These are phyloP conservation scores for Lepidotrigona ventralis DNA, from an alignment of 1,140 invertebrate genomes.

Conservation along the genomic window DNA sequence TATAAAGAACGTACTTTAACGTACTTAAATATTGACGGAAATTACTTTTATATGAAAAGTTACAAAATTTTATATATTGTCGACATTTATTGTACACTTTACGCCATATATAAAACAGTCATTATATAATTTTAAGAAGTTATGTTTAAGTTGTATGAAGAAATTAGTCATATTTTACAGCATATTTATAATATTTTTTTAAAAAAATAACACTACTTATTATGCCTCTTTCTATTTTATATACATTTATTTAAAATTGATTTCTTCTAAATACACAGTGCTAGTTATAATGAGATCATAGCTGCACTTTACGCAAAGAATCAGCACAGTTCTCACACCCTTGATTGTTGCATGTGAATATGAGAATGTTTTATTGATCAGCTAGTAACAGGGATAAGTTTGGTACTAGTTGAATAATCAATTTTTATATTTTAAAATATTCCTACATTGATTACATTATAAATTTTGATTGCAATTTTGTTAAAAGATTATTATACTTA, in stretches of 20 bases:
- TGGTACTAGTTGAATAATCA: conserved; percentile 54
- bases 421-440: conserved; percentile 29
- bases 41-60: conserved; percentile 16
- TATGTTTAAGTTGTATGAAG: conserved; percentile 19
- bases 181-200: conserved; percentile 20
- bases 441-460: neutral
- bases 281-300: conserved; percentile 30
- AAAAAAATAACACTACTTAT: conserved; percentile 14
- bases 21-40: conserved; percentile 14
- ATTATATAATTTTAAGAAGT: conserved; percentile 36
- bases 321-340: conserved; percentile 26
- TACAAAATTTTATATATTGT: conserved; percentile 12
- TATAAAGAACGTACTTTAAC: conserved; percentile 40
- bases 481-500: conserved; percentile 27
- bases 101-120: conserved; percentile 43
- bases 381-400: conserved; percentile 57
- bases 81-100: conserved; percentile 12
- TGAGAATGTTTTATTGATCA: conserved; percentile 38
- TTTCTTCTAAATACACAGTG: conserved; percentile 39
- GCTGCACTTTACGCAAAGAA: conserved; percentile 34
- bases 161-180: conserved; percentile 33
- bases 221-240: conserved; percentile 29
- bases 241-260: conserved; percentile 33
- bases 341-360: conserved; percentile 54
- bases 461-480: conserved; percentile 23